A percentile compares a stretch with the other conserved stretches of the same genome.
Conservation (phyloP, 2,888 invertebrate species). For the Aleiodes testaceus region DNA sequence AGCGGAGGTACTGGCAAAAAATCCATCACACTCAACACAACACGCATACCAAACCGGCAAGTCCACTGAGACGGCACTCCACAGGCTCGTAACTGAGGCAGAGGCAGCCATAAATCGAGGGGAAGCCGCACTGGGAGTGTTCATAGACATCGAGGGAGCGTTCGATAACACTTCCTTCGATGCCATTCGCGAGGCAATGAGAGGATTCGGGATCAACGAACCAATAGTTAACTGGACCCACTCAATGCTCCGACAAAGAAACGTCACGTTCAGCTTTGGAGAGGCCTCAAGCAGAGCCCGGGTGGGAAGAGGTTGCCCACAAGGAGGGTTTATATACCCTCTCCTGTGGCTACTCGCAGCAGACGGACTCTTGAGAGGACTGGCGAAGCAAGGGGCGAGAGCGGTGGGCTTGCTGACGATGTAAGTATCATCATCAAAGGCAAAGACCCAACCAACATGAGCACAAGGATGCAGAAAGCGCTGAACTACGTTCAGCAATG, state of each 20-base stretch:
- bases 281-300: slow-evolving; percentile 9
- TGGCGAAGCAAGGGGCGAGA: slow-evolving; percentile 25
- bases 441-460: slow-evolving; percentile 1
- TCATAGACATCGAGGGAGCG: slow-evolving; percentile 49
- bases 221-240: slow-evolving; percentile 23
- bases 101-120: no score
- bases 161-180: slow-evolving; percentile 46
- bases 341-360: slow-evolving; percentile 44
- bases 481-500: slow-evolving; percentile 34
- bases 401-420: slow-evolving; percentile 36
- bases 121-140: slow-evolving; percentile 40
- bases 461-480: slow-evolving; percentile 35
- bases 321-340: slow-evolving; percentile 39
- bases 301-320: slow-evolving; percentile 37
- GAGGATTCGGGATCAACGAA: not conserved
- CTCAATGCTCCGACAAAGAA: slow-evolving; percentile 7
- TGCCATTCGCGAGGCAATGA: slow-evolving; percentile 33
- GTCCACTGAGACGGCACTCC: no score
- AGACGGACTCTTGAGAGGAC: slow-evolving; percentile 34
- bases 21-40: no score
- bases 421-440: slow-evolving; percentile 30
- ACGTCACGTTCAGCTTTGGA: slow-evolving; percentile 11
- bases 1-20: no score
- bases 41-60: no score
- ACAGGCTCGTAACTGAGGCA: no score